These are phyloP conservation scores for Epinotia demarniana DNA, from an alignment of 2,888 invertebrate genomes.

Conservation along the genomic window DNA sequence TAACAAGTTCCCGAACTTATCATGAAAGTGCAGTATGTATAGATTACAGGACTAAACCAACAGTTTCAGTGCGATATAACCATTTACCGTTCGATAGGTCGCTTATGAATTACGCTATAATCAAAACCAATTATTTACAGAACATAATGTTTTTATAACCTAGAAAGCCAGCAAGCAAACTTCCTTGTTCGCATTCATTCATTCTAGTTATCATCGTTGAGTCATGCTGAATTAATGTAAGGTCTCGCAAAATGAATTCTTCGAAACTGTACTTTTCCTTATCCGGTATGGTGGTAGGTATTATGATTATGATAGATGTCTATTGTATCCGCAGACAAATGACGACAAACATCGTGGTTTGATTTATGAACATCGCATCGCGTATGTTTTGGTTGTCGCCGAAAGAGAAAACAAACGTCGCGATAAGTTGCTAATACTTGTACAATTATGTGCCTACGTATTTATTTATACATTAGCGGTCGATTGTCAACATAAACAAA, in stretches of 20 bases:
- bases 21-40: slow-evolving; percentile 26
- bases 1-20: slow-evolving; percentile 10
- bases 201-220: neutral
- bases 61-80: neutral
- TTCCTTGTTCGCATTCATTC: neutral
- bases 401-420: neutral
- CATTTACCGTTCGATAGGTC: neutral
- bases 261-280: neutral
- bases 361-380: neutral
- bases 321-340: neutral
- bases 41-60: slow-evolving; percentile 35
- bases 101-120: neutral
- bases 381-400: slow-evolving; percentile 9
- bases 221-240: neutral
- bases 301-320: too few relatives aligned
- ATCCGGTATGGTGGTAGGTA: neutral
- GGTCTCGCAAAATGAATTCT: neutral
- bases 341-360: slow-evolving; percentile 24
- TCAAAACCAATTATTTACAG: neutral
- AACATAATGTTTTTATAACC: neutral
- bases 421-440: too few relatives aligned
- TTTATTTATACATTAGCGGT: neutral
- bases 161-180: neutral
- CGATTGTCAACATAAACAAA: neutral
- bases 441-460: neutral